Evolutionary conservation across 2,888 invertebrate species (phyloP).

Genomic region (Apotomis turbidana): DNA sequence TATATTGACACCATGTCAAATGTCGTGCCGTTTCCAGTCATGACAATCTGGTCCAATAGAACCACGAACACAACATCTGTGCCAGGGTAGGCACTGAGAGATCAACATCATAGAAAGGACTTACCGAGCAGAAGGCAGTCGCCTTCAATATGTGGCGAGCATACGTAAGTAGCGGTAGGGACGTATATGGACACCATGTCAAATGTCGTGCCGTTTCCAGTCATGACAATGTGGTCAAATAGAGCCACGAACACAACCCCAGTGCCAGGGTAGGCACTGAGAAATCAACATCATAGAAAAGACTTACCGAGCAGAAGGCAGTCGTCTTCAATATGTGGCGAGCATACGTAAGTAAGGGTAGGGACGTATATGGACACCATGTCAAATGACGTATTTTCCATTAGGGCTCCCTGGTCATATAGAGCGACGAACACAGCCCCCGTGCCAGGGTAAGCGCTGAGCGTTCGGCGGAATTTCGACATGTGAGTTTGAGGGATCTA

Average conservation of each 20-base stretch:
- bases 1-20: slow-evolving; percentile 79
- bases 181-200: slow-evolving; percentile 84
- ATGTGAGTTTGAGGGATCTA: slow-evolving; percentile 57
- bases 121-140: slow-evolving; percentile 84
- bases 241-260: slow-evolving; percentile 85
- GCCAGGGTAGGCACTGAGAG: no score
- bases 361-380: slow-evolving; percentile 87
- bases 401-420: no score
- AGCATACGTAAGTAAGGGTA: slow-evolving; percentile 86
- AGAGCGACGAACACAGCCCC: slow-evolving; percentile 85
- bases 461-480: slow-evolving; percentile 69
- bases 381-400: background rate
- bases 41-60: no score
- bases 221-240: no score
- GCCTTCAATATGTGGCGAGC: slow-evolving; percentile 75
- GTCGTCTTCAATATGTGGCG: slow-evolving; percentile 69
- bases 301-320: slow-evolving; percentile 83
- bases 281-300: slow-evolving; percentile 59
- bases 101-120: slow-evolving; percentile 47
- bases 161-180: slow-evolving; percentile 87
- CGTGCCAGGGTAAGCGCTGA: slow-evolving; percentile 85
- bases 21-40: no score
- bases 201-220: background rate
- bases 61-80: no score
- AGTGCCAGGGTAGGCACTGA: slow-evolving; percentile 85